These are phyloP conservation scores for Euleptes europaea DNA, from an alignment of 2,113 vertebrate genomes.

Conservation along the genomic window DNA sequence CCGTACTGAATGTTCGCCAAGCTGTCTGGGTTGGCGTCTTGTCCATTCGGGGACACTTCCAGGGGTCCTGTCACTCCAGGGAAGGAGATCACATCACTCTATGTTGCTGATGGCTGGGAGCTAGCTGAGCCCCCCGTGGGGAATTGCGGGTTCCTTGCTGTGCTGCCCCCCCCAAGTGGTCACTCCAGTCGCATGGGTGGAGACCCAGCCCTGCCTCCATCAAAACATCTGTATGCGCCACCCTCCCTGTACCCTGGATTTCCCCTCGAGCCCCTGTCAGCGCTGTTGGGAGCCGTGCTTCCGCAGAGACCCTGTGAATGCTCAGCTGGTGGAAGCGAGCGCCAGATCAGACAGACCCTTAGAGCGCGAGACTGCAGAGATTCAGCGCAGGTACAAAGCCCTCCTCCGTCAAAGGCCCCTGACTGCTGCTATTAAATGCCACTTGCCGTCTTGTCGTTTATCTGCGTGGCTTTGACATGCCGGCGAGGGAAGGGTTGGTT, in stretches of 20 bases:
- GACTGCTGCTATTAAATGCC: conserved; percentile 39
- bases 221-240: conserved; percentile 62
- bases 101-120: too few relatives aligned
- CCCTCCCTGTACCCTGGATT: conserved; percentile 63
- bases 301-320: neutral
- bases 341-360: conserved; percentile 16
- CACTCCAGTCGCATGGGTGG: too few relatives aligned
- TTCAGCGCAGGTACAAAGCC: conserved; percentile 34
- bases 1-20: conserved; percentile 2
- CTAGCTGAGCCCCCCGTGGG: too few relatives aligned
- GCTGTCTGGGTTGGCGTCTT: conserved; percentile 65
- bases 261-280: conserved; percentile 43
- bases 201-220: conserved; percentile 39
- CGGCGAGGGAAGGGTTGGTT: neutral
- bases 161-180: too few relatives aligned
- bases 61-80: too few relatives aligned
- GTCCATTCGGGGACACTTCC: conserved; percentile 22
- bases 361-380: conserved; percentile 10
- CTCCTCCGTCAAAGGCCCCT: neutral
- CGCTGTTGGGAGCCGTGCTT: neutral
- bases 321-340: accelerated
- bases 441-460: neutral
- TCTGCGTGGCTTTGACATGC: conserved; percentile 47
- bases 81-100: too few relatives aligned
- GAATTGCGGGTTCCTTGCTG: too few relatives aligned